A percentile compares a stretch with the other conserved stretches of the same genome.
Conservation (phyloP, 2,888 invertebrate genomes). For the Lepidochitona cinerea region DNA sequence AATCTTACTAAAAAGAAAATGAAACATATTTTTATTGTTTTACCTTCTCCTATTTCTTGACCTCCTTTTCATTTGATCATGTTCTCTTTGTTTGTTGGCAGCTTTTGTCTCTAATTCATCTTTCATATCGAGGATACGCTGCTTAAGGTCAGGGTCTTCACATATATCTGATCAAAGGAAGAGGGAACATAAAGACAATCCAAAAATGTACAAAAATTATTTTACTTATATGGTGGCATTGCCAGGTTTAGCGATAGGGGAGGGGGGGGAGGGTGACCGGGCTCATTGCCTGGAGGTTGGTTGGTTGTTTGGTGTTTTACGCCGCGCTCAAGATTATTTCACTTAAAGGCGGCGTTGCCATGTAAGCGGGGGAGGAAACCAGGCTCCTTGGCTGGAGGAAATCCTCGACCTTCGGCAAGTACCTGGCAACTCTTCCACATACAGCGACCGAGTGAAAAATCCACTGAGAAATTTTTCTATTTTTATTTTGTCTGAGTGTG, state of each 20-base stretch:
- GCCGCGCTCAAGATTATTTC: not conserved
- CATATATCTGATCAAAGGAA: conserved; percentile 83
- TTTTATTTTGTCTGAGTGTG: too few relatives aligned
- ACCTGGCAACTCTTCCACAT: too few relatives aligned
- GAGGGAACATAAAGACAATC: not conserved
- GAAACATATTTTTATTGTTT: too few relatives aligned
- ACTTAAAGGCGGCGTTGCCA: not conserved
- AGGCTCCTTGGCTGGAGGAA: not conserved
- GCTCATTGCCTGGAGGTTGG: too few relatives aligned
- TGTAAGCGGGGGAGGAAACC: not conserved
- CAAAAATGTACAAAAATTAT: not conserved
- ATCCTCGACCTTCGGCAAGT: too few relatives aligned
- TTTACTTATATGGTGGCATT: too few relatives aligned
- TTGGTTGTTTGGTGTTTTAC: not conserved
- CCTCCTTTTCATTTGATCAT: conserved; percentile 30
- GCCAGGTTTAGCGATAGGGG: too few relatives aligned
- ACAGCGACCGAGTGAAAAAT: too few relatives aligned
- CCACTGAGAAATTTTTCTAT: too few relatives aligned
- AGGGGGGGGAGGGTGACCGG: too few relatives aligned
- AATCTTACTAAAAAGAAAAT: too few relatives aligned
- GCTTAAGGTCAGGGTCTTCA: conserved; percentile 94
- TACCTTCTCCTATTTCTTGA: conserved; percentile 1
- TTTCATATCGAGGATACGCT: conserved; percentile 88
- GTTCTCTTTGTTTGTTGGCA: conserved; percentile 37
- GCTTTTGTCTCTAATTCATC: conserved; percentile 89